Conservation (phyloP, 1,140 invertebrate species). For the Conopomorpha cramerella region DNA sequence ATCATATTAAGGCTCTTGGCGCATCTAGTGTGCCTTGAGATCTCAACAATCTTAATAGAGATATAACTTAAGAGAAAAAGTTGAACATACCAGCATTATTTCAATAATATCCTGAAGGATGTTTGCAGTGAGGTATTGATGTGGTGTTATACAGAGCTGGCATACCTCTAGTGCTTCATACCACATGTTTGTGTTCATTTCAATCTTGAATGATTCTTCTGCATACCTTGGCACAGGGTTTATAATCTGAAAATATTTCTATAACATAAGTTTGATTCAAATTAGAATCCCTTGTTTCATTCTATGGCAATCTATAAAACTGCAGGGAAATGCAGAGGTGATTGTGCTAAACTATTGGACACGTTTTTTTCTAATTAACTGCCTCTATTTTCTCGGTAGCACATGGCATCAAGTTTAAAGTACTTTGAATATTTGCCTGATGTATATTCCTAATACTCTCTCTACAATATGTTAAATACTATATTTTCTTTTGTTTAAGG, state of each 20-base stretch:
- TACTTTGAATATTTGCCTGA: neutral
- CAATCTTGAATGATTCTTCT: constrained; percentile 30
- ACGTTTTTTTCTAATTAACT: neutral
- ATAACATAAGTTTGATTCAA: neutral
- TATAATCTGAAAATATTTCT: constrained; percentile 11
- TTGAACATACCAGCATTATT: constrained; percentile 50
- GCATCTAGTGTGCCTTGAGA: too few species aligned
- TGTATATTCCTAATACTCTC: neutral
- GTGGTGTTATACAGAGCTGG: constrained; percentile 19
- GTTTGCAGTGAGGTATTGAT: constrained; percentile 29
- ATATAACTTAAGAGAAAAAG: too few species aligned
- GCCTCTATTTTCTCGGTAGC: neutral
- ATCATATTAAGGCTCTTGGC: too few species aligned
- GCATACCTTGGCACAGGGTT: constrained; percentile 19
- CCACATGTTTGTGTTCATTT: constrained; percentile 34
- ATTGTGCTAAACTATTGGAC: neutral
- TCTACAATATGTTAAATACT: constrained; percentile 12
- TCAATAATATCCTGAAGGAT: constrained; percentile 32
- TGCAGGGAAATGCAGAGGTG: neutral
- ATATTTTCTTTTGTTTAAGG: too few species aligned
- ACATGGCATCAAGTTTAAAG: too few species aligned
- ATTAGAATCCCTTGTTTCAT: neutral
- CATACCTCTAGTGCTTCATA: constrained; percentile 39
- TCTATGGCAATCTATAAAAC: neutral
- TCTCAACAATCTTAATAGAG: too few species aligned